Percentiles rank a stretch among this genome's conserved stretches.
Conservation (phyloP, 2,797 vertebrate species). For the Vultur gryphus region DNA sequence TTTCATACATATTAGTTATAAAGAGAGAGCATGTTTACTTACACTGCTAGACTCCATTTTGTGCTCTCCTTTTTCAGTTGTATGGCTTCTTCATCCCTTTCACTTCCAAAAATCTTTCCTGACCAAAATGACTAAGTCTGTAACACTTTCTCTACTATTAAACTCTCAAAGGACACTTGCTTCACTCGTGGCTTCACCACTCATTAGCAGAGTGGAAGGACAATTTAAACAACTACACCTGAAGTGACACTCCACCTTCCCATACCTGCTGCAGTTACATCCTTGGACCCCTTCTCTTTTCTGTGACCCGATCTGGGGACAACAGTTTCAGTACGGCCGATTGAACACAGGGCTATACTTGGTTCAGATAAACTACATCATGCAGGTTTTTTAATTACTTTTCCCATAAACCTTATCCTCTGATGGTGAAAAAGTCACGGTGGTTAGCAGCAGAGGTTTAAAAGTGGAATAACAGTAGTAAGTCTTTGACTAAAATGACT, state of each 20-base stretch:
- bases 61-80: background rate
- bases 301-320: background rate
- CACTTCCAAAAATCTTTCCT: background rate
- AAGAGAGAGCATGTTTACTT: background rate
- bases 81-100: background rate
- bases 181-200: background rate
- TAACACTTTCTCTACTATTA: background rate
- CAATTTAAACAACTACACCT: background rate
- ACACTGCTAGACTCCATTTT: background rate
- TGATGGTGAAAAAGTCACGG: background rate
- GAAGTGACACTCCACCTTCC: background rate
- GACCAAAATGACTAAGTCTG: background rate
- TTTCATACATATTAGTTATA: background rate
- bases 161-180: background rate
- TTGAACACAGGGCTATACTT: background rate
- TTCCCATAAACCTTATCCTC: background rate
- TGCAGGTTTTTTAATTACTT: background rate
- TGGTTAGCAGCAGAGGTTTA: background rate
- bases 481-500: background rate
- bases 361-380: background rate
- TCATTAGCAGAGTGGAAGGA: background rate
- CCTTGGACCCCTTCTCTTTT: background rate
- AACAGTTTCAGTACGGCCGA: background rate
- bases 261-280: background rate
- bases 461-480: background rate